Conservation (phyloP, 2,797 vertebrate genomes). For the Thripadectes ignobilis region DNA sequence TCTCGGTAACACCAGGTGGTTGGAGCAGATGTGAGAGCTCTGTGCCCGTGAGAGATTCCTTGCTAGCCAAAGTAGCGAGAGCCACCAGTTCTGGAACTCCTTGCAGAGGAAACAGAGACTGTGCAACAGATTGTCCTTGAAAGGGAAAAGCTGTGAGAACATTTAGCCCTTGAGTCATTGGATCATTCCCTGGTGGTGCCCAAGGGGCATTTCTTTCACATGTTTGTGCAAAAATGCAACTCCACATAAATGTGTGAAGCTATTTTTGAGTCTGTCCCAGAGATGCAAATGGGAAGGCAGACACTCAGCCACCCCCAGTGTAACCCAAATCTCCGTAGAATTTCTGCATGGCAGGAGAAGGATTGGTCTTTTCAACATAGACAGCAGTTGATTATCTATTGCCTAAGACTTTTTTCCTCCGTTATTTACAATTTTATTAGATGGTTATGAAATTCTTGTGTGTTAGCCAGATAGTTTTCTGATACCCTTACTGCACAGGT, state of each 20-base stretch:
- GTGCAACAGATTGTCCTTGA: conserved; percentile 39
- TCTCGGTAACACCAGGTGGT: background rate
- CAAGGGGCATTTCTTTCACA: conserved; percentile 3
- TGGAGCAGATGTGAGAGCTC: background rate
- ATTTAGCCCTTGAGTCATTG: conserved; percentile 42
- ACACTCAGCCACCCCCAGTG: background rate
- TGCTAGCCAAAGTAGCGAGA: background rate
- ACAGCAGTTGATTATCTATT: background rate
- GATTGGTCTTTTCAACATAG: background rate
- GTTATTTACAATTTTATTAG: background rate
- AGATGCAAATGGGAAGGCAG: background rate
- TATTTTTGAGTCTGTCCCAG: background rate
- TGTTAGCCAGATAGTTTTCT: background rate
- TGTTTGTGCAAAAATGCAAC: background rate
- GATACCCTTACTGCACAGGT: background rate
- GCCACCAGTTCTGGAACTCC: background rate
- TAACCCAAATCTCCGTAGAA: background rate
- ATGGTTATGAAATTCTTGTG: background rate
- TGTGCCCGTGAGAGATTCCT: background rate
- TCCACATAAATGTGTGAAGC: conserved; percentile 21
- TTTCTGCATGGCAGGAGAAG: background rate
- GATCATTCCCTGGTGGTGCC: conserved; percentile 2
- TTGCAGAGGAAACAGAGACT: background rate
- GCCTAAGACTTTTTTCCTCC: accelerated
- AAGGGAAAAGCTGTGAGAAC: conserved; percentile 31